Base-by-base conservation (phyloP, 1,140 invertebrate species). In the Caenorhabditis remanei region DNA sequence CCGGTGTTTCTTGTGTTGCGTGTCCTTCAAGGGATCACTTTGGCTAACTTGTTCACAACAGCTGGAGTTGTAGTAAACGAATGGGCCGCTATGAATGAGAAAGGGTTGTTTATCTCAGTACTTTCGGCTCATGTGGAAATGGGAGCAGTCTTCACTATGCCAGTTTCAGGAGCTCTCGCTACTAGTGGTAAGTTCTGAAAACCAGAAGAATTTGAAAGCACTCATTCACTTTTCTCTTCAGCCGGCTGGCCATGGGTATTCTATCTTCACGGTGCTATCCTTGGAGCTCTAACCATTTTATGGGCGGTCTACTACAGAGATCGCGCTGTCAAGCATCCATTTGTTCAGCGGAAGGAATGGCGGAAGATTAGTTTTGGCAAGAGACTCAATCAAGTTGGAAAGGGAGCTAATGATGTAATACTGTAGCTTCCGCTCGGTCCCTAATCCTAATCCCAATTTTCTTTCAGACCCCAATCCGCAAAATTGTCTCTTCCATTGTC, bases 251-350 rank as follows among this genome's bases (percentile, higher is more conserved):
- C 88, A 4, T 71, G 32, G 40, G 88, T 88, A 2, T 89, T 88
- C 87, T 89, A 89, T 53, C 16, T 89, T 0, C 87, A 88, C 84
- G 88, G 63, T 14, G 58, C 79, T 9, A 71, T 84, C n/a, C 43
- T 83, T n/a, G 56, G n/a, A 48, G 55, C 89, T 24, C 55, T 86
- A 24, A 88, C 84, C 21, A 82, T 71, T 61, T 61, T 89, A 16
- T 89, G 87, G 87, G 56, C 63, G 50, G 40, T 88, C 43, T 89
- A 86, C 84, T 89, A 88, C 63, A 87, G 88, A 71, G 86, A 88
- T 55, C 50, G 83, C 24, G 87, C 88, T 4, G 53, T 65, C 7
- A 84, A 87, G 40, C 88, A 88, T 71, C 88, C 88, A 7, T 88
- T 88, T 53, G 88, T 88, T 0, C 87, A 75, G 16, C 55, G 50